phyloP scores from a whole-genome alignment of 2,797 vertebrate species.

The Gouania willdenowi region DNA sequence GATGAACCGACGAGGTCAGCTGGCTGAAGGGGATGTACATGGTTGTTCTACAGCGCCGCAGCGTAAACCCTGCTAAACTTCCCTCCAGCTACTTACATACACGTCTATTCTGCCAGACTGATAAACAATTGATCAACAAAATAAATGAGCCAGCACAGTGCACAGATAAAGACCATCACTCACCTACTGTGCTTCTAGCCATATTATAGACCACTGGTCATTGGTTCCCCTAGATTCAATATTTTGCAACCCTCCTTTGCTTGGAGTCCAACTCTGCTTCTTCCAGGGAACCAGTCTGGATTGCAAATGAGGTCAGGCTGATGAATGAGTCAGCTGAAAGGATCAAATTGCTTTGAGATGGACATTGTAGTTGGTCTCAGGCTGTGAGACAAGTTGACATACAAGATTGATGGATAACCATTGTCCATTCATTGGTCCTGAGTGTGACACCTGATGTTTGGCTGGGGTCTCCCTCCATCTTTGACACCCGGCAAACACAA shows the following conservation, averaged over 20 bases:
- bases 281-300: slow-evolving; percentile 28
- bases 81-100: slow-evolving; percentile 61
- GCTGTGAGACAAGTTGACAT: slow-evolving; percentile 60
- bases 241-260: slow-evolving; percentile 39
- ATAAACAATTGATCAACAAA: slow-evolving; percentile 74
- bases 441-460: slow-evolving; percentile 69
- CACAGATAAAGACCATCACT: slow-evolving; percentile 54
- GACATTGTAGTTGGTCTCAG: slow-evolving; percentile 72
- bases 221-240: slow-evolving; percentile 51
- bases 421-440: slow-evolving; percentile 70
- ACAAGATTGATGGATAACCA: slow-evolving; percentile 75
- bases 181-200: slow-evolving; percentile 44
- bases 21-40: slow-evolving; percentile 67
- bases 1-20: slow-evolving; percentile 76
- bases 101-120: slow-evolving; percentile 54
- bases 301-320: slow-evolving; percentile 71
- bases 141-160: slow-evolving; percentile 56
- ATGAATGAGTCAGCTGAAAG: slow-evolving; percentile 71
- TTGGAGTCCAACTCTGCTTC: slow-evolving; percentile 38
- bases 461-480: slow-evolving; percentile 50
- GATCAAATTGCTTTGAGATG: slow-evolving; percentile 73
- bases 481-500: slow-evolving; percentile 50
- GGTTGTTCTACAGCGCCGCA: slow-evolving; percentile 43
- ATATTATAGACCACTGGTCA: slow-evolving; percentile 48
- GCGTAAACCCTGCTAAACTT: slow-evolving; percentile 57